Conservation (phyloP, 2,888 invertebrate species). For the Zootermopsis nevadensis region DNA sequence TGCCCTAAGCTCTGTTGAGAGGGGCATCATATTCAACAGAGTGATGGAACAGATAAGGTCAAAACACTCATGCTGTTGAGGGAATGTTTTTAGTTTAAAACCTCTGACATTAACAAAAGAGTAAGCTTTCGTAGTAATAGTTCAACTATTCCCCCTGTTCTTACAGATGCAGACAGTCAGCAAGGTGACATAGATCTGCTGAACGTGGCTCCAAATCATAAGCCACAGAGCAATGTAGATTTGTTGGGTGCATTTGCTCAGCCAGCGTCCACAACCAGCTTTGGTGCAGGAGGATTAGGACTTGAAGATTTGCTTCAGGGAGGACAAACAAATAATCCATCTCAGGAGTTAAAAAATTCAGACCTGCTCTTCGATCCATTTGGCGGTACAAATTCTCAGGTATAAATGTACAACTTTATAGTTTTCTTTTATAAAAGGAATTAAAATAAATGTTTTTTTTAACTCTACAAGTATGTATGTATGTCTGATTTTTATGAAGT, state of each 20-base stretch:
- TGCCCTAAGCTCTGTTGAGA: no score
- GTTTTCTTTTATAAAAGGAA: no score
- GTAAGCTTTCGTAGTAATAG: no score
- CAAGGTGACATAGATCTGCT: conserved; percentile 58
- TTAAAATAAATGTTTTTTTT: background rate
- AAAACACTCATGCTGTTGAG: no score
- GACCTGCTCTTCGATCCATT: conserved; percentile 56
- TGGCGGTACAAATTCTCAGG: conserved; percentile 47
- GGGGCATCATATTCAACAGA: no score
- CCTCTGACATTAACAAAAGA: no score
- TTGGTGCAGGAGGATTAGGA: conserved; percentile 1
- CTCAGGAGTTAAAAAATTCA: background rate
- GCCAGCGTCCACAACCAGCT: background rate
- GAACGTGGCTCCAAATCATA: conserved; percentile 56
- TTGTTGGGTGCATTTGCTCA: conserved; percentile 66
- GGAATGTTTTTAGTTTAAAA: no score
- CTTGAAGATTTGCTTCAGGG: conserved; percentile 30
- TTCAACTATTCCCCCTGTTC: background rate
- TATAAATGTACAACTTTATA: background rate
- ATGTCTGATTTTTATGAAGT: no score
- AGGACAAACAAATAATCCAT: background rate
- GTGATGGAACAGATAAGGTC: no score
- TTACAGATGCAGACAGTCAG: background rate
- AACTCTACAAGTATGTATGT: no score
- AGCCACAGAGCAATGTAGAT: conserved; percentile 68